Base-by-base conservation (phyloP, 2,888 invertebrate genomes). In the Ctenicera cuprea region DNA sequence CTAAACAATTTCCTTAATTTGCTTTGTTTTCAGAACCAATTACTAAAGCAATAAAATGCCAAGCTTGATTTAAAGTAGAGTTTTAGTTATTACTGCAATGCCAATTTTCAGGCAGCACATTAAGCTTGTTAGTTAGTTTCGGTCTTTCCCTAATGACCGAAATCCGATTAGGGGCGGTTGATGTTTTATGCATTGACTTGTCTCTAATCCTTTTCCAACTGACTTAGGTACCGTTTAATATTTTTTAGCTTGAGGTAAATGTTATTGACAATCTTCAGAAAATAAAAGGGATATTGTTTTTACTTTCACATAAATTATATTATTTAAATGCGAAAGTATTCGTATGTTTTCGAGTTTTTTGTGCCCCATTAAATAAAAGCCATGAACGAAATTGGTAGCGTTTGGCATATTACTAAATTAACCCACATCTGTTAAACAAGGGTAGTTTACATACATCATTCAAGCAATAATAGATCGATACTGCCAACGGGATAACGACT, bases 121-220 rank as follows among this genome's bases (percentile, higher is more conserved):
- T 38, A 59, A 59, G 59, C 59, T 38, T 59, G 59, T 59, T 59
- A 59, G 59, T 59, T 59, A 59, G 59, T 59, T 54, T 59, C 59
- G 38, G 59, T 59, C 59, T 38, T 38, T 38, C 59, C 59, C 50
- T 65, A 65, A 52, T 65, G 38, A 65, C 37, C 38, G 20, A 52
- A 65, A 65, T 65, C 22, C 52, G 65, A 65, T 65, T 65, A 65
- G 7, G 30, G 16, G 11, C 1, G 45, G 33, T 43, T 64, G 48
- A 64, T 64, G 65, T 65, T 65, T 65, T 52, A 37, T 65, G 52
- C 37, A 65, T 65, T 38, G 52, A 37, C 52, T 52, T 14, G 52
- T 52, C 37, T 38, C 52, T 50, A 65, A 38, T 52, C 52, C 38
- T 52, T 52, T 65, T 14, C 18, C 38, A 16, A 59, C 59, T 20